Evolutionary conservation across 2,113 vertebrate species (phyloP), one percentile per base, ranked within the genome.

Genomic region (Carettochelys insculpta): DNA sequence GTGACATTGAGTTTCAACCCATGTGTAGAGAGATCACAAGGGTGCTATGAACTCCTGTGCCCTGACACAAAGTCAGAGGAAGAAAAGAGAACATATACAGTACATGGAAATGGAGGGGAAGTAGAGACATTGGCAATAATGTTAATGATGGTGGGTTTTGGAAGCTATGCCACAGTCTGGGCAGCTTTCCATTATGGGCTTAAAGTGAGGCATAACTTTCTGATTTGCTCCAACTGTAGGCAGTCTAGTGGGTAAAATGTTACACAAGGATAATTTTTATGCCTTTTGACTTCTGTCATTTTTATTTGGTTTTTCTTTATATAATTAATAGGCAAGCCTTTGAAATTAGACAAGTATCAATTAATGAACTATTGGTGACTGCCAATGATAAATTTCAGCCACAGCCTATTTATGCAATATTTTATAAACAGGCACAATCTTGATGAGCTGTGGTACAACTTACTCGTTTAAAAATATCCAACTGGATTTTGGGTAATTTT

Each of bases 71-170:
- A n/a, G n/a, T 53, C 41, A 4, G 31, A 56, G 71, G 50, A 58
- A 86, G 45, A 68, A 54, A 47, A 45, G 77, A 80, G 24, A 0
- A 2, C 2, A 14, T 56, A n/a, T 50, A 75, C 1, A 0, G 25
- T 25, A 5, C 76, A 24, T 76, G 48, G n/a, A 81, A 90, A 65
- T 43, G 3, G 52, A 17, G 20, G 1, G 19, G 54, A 34, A 58
- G 82, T 85, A 65, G 1, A 0, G 56, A 76, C 0, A 41, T 71
- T 41, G 1, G 16, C 41, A 73, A n/a, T 54, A 7, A 8, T 31
- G 51, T 56, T 0, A 0, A 14, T 38, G 22, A 4, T 2, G 41
- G 14, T 13, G 19, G 53, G 58, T 92, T 58, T 43, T 68, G 82
- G 7, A 22, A 41, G 48, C 8, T 17, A n/a, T 24, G 34, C n/a